A percentile compares a stretch with the other conserved stretches of the same genome.
phyloP scores from a whole-genome alignment of 1,140 invertebrate genomes.

The Ylistrum balloti region DNA sequence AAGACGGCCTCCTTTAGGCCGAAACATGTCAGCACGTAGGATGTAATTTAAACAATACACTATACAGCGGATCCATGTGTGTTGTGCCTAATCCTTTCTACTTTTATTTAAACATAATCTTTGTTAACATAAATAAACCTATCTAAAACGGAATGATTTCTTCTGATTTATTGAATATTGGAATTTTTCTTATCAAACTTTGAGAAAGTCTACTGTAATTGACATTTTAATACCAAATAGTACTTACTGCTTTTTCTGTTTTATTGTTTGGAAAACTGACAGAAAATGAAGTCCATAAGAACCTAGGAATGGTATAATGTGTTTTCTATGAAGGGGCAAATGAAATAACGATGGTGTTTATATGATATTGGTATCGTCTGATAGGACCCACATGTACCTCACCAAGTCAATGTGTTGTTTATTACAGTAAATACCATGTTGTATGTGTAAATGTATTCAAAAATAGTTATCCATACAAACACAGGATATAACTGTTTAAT shows the following conservation, averaged over 20 bases:
- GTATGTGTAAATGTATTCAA: neutral
- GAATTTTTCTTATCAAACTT: neutral
- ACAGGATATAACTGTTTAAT: neutral
- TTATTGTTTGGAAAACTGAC: neutral
- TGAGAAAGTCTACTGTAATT: neutral
- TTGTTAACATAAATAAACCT: too few relatives aligned
- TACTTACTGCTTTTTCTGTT: neutral
- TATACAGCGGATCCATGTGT: too few relatives aligned
- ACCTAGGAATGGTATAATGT: neutral
- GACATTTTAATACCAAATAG: slow-evolving; percentile 32
- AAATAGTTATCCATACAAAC: neutral
- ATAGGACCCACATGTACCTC: neutral
- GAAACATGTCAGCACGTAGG: too few relatives aligned
- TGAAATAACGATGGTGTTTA: neutral
- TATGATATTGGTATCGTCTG: neutral
- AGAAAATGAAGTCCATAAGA: slow-evolving; percentile 26
- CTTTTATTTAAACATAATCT: too few relatives aligned
- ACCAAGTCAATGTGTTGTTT: neutral
- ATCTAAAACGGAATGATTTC: too few relatives aligned
- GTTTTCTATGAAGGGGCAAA: slow-evolving; percentile 6
- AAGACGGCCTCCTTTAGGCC: too few relatives aligned
- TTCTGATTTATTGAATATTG: neutral
- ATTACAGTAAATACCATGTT: neutral
- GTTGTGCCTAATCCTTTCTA: too few relatives aligned
- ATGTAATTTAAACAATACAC: too few relatives aligned